Percentiles rank a stretch among this genome's conserved stretches.
These are phyloP conservation scores for Hypocryptadius cinnamomeus DNA, from an alignment of 2,113 vertebrate genomes.

Conservation along the genomic window DNA sequence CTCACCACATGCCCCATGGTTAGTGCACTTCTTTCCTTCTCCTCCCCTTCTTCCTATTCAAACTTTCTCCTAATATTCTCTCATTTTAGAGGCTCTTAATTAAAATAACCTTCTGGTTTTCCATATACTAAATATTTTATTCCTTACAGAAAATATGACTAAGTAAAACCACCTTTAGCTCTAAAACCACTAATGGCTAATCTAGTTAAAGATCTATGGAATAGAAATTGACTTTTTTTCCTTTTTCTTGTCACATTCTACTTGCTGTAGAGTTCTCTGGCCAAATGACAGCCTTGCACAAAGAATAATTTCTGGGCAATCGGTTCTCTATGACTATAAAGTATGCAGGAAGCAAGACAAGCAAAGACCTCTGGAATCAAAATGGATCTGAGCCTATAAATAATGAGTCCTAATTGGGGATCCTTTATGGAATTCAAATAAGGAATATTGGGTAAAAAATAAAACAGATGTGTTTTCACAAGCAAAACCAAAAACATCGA, in stretches of 20 bases:
- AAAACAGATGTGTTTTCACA: neutral
- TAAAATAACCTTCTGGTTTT: neutral
- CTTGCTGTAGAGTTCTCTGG: neutral
- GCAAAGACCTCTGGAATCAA: neutral
- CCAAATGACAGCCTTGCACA: neutral
- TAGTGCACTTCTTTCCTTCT: neutral
- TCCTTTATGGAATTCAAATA: neutral
- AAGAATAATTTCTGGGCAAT: neutral
- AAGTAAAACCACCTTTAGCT: neutral
- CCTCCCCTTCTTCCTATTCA: neutral
- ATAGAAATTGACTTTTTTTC: neutral
- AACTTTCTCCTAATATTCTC: neutral
- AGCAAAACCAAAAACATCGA: neutral
- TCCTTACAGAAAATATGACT: neutral
- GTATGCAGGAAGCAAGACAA: neutral
- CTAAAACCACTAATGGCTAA: neutral
- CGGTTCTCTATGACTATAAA: neutral
- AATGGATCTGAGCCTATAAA: neutral
- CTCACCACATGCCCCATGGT: fast-evolving
- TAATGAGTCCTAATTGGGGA: neutral
- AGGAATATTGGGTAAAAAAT: neutral
- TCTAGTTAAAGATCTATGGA: neutral
- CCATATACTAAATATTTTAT: neutral
- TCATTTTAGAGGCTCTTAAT: neutral
- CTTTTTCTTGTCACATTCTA: neutral